These are phyloP conservation scores for Mustela erminea DNA, from an alignment of 2,797 vertebrate species.

Conservation along the genomic window DNA sequence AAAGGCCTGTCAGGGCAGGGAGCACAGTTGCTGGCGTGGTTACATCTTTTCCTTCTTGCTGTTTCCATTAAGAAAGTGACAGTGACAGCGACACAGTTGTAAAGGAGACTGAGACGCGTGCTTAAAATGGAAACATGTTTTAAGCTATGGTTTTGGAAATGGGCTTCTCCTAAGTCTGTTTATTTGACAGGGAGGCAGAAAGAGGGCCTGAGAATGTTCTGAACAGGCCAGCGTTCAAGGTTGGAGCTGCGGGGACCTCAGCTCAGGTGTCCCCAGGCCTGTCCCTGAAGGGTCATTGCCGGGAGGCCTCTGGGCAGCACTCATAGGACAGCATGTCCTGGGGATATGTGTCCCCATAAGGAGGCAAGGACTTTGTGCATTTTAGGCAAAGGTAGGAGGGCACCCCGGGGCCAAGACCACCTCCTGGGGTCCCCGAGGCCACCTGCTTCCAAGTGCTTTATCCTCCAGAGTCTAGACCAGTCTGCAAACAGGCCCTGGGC, in stretches of 20 bases:
- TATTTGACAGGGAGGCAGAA: not conserved
- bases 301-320: rapidly evolving
- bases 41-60: not conserved
- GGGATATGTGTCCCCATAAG: not conserved
- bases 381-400: too few species aligned
- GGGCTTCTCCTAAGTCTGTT: not conserved
- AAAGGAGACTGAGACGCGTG: not conserved
- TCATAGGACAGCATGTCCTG: not conserved
- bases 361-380: not conserved
- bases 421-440: not conserved
- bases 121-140: not conserved
- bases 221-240: too few species aligned
- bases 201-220: not conserved
- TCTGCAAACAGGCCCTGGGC: rapidly evolving
- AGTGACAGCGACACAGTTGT: not conserved
- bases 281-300: not conserved
- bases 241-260: not conserved
- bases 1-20: not conserved
- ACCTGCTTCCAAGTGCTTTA: not conserved
- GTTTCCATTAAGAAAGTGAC: not conserved
- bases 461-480: not conserved
- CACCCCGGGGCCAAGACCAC: not conserved
- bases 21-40: too few species aligned
- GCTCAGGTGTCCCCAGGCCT: not conserved
- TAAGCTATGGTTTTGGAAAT: not conserved